Percentiles rank a stretch among this genome's conserved stretches.
These are phyloP conservation scores for Bolinopsis microptera DNA, from an alignment of 37 sponge, comb jelly and placozoan genomes.

Conservation along the genomic window DNA sequence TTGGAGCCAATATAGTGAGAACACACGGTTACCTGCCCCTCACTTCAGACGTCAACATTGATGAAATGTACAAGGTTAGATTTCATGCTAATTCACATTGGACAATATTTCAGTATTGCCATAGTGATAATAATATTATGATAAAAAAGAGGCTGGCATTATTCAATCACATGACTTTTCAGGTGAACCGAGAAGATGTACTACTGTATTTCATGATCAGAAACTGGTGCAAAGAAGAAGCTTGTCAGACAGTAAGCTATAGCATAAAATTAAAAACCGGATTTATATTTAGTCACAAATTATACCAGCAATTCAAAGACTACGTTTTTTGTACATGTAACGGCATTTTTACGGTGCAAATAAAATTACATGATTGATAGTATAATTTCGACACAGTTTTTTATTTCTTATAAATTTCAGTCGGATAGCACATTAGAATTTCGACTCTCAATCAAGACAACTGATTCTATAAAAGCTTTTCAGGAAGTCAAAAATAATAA, in stretches of 20 bases:
- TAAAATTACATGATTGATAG: too few species aligned
- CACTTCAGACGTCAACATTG: not conserved
- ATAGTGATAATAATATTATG: too few species aligned
- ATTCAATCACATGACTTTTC: too few species aligned
- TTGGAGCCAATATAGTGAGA: not conserved
- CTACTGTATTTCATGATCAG: not conserved
- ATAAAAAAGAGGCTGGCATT: too few species aligned
- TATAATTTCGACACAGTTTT: too few species aligned
- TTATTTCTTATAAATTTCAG: not conserved
- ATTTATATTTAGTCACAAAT: too few species aligned
- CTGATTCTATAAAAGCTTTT: not conserved
- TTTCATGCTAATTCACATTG: too few species aligned
- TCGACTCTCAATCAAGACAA: not conserved
- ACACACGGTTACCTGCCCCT: not conserved
- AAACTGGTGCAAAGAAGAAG: not conserved
- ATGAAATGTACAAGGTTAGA: not conserved
- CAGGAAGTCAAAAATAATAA: not conserved
- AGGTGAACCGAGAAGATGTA: not conserved
- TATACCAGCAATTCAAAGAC: too few species aligned
- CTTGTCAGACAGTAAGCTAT: not conserved
- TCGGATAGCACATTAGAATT: not conserved
- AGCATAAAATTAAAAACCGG: too few species aligned
- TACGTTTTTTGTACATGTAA: too few species aligned
- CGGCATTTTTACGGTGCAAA: too few species aligned
- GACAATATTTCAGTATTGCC: too few species aligned